Conservation (phyloP, 2,797 vertebrate species). For the Calcarius lapponicus region DNA sequence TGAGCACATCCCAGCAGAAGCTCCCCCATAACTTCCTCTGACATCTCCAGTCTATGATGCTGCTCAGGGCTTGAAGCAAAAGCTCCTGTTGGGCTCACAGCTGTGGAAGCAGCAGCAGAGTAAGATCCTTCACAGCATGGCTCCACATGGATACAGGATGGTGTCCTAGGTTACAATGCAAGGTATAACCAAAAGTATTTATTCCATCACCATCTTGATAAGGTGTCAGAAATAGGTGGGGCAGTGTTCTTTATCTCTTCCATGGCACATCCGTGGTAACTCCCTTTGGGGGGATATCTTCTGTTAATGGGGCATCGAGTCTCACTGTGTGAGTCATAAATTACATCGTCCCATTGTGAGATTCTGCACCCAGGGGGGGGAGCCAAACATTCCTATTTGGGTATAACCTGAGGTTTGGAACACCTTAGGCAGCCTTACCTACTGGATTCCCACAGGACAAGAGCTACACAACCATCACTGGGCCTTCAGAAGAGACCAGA, state of each 20-base stretch:
- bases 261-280: background rate
- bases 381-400: background rate
- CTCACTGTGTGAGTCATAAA: background rate
- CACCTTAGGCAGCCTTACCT: background rate
- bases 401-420: background rate
- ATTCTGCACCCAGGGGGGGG: background rate
- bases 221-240: background rate
- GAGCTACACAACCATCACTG: background rate
- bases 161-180: background rate
- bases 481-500: background rate
- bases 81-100: background rate
- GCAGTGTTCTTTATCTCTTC: background rate
- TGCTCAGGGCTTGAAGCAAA: accelerated
- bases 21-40: background rate
- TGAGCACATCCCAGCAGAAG: background rate
- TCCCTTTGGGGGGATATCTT: too few species aligned
- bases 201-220: background rate
- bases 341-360: background rate
- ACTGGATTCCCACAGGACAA: background rate
- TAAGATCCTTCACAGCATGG: background rate
- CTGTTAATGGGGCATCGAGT: too few species aligned
- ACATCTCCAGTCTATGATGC: background rate
- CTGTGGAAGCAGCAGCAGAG: background rate
- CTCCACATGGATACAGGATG: background rate
- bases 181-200: background rate